Base-by-base conservation (phyloP, 1,140 invertebrate genomes). In the Anoplolepis gracilipes region DNA sequence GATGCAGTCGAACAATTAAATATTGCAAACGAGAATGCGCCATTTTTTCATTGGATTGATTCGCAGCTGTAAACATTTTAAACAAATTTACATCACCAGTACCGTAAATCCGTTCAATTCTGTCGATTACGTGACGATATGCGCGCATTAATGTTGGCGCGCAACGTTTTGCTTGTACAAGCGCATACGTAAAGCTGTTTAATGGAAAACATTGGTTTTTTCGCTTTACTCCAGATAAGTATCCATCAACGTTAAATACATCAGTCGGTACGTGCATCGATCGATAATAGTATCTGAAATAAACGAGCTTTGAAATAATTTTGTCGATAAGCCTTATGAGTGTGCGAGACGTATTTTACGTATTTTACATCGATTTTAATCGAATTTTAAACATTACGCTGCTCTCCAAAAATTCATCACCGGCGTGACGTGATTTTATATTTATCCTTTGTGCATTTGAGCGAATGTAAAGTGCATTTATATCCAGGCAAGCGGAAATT, bases 21-120 rank as follows among this genome's bases (percentile, higher is more conserved):
- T 42, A 73, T 82, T 42, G 72, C 65, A 59, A 79, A 55, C 77
- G 28, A 2, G 28, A 36, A 30, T n/a, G 28, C 39, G 42, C 22
- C 30, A 33, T 72, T 82, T 82, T 82, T 82, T 72, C 36, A 82
- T 59, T 8, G 78, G 28, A 82, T 46, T 46, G 67, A 73, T 82
- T 59, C 19, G 61, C 78, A 36, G 16, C 53, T 42, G 25, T 73
- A 46, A 61, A 13, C 36, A 82, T 73, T 82, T 82, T 73, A 82
- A 81, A 57, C 65, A 42, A 55, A 82, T 82, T 61, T 72, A 22
- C 53, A 39, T 81, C 65, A 39, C 72, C 65, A 2, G 30, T 1
- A 5, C 25, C 53, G 70, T 73, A 67, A 79, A 79, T 64, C 61
- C 28, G 39, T 39, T 30, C 30, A 19, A 19, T 59, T 72, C 49